These are phyloP conservation scores for Otolemur crassicaudatus DNA, from an alignment of 2,797 vertebrate species.

Conservation along the genomic window DNA sequence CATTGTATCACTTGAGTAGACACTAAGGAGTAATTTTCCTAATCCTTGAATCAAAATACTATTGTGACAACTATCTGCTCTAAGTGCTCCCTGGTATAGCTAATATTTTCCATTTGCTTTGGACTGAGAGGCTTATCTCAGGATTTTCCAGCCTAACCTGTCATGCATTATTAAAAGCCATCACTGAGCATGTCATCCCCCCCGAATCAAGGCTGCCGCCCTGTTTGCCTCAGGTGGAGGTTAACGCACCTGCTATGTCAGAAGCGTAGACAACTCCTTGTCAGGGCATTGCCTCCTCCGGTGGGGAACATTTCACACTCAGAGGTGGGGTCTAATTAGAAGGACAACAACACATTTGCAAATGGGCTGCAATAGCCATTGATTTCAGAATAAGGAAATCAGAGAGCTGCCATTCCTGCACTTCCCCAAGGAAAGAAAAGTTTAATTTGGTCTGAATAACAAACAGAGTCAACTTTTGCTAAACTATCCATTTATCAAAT, in stretches of 20 bases:
- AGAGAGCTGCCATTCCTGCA: neutral
- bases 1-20: neutral
- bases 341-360: neutral
- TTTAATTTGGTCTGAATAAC: neutral
- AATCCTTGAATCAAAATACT: slow-evolving; percentile 3
- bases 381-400: neutral
- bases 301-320: neutral
- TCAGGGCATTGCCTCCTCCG: neutral
- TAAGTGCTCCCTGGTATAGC: neutral
- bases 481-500: neutral
- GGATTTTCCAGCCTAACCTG: neutral
- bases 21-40: neutral
- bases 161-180: neutral
- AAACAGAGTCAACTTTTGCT: neutral
- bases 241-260: neutral
- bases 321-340: neutral
- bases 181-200: neutral
- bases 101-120: slow-evolving; percentile 4
- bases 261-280: neutral
- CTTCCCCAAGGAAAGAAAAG: neutral
- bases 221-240: neutral
- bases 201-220: neutral
- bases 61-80: neutral
- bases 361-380: too few relatives aligned
- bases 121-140: slow-evolving; percentile 9